These are phyloP conservation scores for Tinea pellionella DNA, from an alignment of 2,888 invertebrate genomes.

Conservation along the genomic window DNA sequence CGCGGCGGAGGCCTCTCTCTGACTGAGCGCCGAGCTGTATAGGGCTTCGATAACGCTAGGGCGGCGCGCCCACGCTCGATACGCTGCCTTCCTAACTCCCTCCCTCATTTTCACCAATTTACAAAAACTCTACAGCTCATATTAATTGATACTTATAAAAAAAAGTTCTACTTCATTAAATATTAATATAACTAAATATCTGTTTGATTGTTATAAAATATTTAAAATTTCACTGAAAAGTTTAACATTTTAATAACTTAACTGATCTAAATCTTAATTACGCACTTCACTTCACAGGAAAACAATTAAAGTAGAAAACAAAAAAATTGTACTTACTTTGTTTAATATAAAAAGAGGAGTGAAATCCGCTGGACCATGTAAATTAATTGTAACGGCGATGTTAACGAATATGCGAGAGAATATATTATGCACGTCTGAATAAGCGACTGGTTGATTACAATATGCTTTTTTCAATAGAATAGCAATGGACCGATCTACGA, in stretches of 20 bases:
- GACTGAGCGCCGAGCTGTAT: slow-evolving; percentile 25
- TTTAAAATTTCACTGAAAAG: no score
- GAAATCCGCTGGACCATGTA: neutral
- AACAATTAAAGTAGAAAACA: neutral
- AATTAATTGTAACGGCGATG: neutral
- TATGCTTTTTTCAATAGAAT: neutral
- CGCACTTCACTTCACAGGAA: no score
- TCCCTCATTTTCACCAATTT: slow-evolving; percentile 34
- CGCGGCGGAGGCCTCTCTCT: slow-evolving; percentile 20
- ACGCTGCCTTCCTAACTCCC: slow-evolving; percentile 55
- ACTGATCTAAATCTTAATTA: no score
- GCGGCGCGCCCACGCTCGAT: slow-evolving; percentile 67
- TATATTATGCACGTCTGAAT: neutral
- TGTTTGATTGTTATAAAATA: neutral
- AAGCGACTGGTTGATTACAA: neutral
- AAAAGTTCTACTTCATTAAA: no score
- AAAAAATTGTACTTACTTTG: neutral
- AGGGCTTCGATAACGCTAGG: slow-evolving; percentile 50
- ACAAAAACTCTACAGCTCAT: slow-evolving; percentile 14
- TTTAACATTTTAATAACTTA: no score
- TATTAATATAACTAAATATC: no score
- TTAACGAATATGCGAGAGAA: neutral
- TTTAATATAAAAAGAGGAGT: neutral
- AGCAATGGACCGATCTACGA: neutral
- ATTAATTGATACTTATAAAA: no score